Base-by-base conservation (phyloP, 2,797 vertebrate genomes). In the Alcedo quadribrachys region DNA sequence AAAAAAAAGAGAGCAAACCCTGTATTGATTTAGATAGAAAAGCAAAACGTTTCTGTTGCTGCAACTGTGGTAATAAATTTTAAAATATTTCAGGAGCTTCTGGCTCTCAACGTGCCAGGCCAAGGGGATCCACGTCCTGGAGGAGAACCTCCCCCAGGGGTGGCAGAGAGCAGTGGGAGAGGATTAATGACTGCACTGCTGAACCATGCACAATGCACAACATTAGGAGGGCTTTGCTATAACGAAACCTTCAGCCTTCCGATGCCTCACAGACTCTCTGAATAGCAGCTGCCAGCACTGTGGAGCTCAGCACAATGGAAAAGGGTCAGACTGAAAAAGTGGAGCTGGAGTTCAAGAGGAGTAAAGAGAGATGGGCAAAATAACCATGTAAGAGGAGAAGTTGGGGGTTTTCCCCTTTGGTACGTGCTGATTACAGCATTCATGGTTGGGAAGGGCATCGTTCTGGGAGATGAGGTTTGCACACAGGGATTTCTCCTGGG, bases 261-360 rank as follows among this genome's bases (percentile, higher is more conserved):
- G 12, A 81, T 92, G 91, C 87, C 61, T 51, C 10, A 25, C 68
- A 81, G 77, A 21, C 67, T 85, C 82, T 85, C 83, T 90, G 87
- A 93, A 77, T 10, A 90, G 96, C 94, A 90, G 89, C 96, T 92
- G 93, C 90, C 91, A 92, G 85, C n/a, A 1, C 92, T 35, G 80
- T 20, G 81, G 85, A 91, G 54, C 71, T 90, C 2, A 0, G 71
- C 83, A 88, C 85, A 77, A 60, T 5, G 27, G 81, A 19, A 48
- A 63, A 68, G 32, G 66, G 83, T 87, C 83, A 78, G 85, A 58
- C 24, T 5, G 55, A 94, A 95, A 96, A 94, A 94, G 55, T 1
- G 76, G 86, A 94, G 70, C 90, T 90, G 92, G 89, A 95, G 77
- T 65, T 63, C 0, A 60, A 77, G 66, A 57, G n/a, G 54, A 30